Base-by-base conservation (phyloP, 2,113 vertebrate species). In the Edolisoma coerulescens region DNA sequence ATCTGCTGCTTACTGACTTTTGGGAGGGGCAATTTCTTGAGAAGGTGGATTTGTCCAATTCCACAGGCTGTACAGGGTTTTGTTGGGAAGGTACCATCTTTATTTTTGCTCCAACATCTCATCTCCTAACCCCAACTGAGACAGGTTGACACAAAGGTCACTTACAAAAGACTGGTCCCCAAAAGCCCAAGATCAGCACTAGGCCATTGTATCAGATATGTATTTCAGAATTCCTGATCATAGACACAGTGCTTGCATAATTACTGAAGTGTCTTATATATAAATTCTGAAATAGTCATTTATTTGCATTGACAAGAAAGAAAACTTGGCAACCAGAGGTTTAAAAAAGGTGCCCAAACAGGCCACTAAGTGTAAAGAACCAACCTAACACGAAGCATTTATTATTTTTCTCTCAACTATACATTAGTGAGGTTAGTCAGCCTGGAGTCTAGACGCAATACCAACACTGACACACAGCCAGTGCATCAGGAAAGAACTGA, bases 61-160 rank as follows among this genome's bases (percentile, higher is more conserved):
- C 41, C 21, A 23, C 21, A 33, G 10, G 7, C 23, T 42, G 14
- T 22, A 15, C 19, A 14, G 23, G 32, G 35, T 59, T 71, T 26
- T 42, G 10, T 15, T 22, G 32, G 7, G 7, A 44, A 8, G 16
- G 20, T 18, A 35, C 13, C 10, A 19, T 41, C 14, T 35, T 50
- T 28, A 27, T 42, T 37, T 79, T 79, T 68, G 22, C n/a, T 83
- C 61, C 59, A 61, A 33, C 13, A 5, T 73, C 37, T 59, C 11
- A 9, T 69, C 17, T 53, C 39, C 56, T 39, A 41, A 32, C 7
- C 60, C 39, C 22, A 39, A 0, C 4, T 54, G 50, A 69, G 78
- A 39, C 3, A 33, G 16, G 20, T 1, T 84, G 32, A 50, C 30
- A 10, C 2, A 0, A 0, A 63, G 35, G 47, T 68, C 49, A 32